phyloP scores from a whole-genome alignment of 2,113 vertebrate species.

The Mus spicilegus region DNA sequence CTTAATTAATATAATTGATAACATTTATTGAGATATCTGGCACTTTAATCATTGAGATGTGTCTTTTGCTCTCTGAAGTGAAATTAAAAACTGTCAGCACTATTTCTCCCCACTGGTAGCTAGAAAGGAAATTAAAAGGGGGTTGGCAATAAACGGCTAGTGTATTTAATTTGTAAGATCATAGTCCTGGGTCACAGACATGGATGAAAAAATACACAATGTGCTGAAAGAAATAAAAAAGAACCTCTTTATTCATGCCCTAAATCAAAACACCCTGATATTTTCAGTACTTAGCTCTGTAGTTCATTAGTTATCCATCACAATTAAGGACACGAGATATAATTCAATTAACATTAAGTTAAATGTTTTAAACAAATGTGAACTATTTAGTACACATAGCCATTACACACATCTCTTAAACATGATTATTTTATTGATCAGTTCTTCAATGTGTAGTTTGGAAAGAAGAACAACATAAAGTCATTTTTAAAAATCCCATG shows the following conservation, averaged over 20 bases:
- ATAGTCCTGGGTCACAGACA: conserved; percentile 55
- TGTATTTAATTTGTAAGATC: conserved; percentile 77
- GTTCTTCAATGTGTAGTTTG: fast-evolving
- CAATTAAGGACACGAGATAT: not conserved
- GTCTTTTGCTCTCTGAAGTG: conserved; percentile 84
- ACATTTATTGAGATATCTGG: conserved; percentile 83
- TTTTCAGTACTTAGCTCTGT: not conserved
- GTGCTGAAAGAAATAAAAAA: not conserved
- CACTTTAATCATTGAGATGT: conserved; percentile 87
- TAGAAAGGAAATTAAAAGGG: conserved; percentile 83
- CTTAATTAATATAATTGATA: conserved; percentile 89
- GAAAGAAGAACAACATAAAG: not conserved
- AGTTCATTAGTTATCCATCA: not conserved
- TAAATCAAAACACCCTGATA: not conserved
- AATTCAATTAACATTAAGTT: not conserved
- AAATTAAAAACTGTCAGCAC: conserved; percentile 85
- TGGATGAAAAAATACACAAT: conserved; percentile 25
- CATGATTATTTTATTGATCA: not conserved
- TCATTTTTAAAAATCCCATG: not conserved
- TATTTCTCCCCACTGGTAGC: conserved; percentile 81
- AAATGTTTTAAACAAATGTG: not conserved
- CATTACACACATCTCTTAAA: not conserved
- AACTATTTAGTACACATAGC: not conserved
- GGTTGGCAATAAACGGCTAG: conserved; percentile 76
- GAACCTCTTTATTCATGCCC: not conserved